phyloP scores from a whole-genome alignment of 2,888 invertebrate genomes.

The Melikaiella ostensackeni region DNA sequence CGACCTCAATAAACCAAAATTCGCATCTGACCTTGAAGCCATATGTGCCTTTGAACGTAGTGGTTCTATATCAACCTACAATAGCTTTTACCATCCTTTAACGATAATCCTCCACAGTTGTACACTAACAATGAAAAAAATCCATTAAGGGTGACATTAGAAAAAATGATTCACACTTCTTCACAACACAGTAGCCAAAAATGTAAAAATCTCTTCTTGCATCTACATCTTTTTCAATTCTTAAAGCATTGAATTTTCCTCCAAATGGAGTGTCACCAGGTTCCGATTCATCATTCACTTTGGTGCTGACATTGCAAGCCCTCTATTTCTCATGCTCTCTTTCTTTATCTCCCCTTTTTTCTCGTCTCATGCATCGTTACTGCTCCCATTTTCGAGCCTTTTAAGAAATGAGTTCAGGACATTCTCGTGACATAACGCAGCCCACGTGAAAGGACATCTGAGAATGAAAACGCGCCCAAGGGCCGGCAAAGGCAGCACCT shows the following conservation, averaged over 20 bases:
- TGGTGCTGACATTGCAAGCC: slow-evolving; percentile 16
- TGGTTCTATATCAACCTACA: too few relatives aligned
- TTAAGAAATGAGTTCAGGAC: slow-evolving; percentile 48
- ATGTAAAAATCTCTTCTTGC: slow-evolving; percentile 6
- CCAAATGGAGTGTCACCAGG: slow-evolving; percentile 33
- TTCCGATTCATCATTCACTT: slow-evolving; percentile 47
- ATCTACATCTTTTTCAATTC: slow-evolving; percentile 35
- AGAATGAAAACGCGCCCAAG: slow-evolving; percentile 53
- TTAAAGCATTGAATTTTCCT: slow-evolving; percentile 14
- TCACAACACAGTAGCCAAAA: not conserved
- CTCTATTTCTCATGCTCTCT: slow-evolving; percentile 13
- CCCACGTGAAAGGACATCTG: slow-evolving; percentile 49
- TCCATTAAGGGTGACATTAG: not conserved
- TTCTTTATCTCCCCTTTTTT: slow-evolving; percentile 23
- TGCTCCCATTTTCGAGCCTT: slow-evolving; percentile 51
- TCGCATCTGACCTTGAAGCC: too few relatives aligned
- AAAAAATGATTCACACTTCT: not conserved
- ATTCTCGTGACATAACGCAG: slow-evolving; percentile 68
- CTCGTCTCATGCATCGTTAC: slow-evolving; percentile 50
- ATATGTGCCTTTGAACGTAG: too few relatives aligned
- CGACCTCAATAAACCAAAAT: too few relatives aligned
- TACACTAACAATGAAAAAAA: not conserved
- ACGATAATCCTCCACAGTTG: not conserved
- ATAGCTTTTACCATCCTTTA: not conserved
- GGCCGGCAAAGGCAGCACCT: slow-evolving; percentile 62